These are phyloP conservation scores for Malurus splendens DNA, from an alignment of 2,797 vertebrate species.

Conservation along the genomic window DNA sequence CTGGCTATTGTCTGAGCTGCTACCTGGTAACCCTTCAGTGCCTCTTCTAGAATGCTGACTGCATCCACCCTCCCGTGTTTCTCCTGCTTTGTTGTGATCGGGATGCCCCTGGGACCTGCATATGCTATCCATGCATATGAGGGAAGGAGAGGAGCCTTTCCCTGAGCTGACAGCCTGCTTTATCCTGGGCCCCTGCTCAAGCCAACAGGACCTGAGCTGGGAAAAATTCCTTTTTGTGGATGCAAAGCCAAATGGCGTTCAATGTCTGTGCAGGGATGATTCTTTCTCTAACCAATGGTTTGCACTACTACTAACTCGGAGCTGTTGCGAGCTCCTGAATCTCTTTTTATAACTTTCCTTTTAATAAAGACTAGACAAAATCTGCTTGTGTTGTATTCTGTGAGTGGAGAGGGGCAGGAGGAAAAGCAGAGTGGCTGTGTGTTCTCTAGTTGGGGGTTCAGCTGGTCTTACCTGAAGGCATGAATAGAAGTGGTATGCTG, in stretches of 20 bases:
- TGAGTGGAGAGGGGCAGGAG: background rate
- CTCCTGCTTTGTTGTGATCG: background rate
- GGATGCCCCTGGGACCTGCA: background rate
- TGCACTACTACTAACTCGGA: conserved; percentile 51
- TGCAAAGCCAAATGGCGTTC: conserved; percentile 6
- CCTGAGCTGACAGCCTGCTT: background rate
- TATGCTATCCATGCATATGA: background rate
- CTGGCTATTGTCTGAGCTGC: conserved; percentile 14
- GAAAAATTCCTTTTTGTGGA: background rate
- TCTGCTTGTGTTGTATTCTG: background rate
- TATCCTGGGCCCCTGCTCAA: background rate
- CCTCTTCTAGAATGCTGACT: conserved; percentile 23
- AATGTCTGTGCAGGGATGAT: conserved; percentile 31
- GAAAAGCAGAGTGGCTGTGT: background rate
- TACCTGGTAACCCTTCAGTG: conserved; percentile 44
- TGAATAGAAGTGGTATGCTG: background rate
- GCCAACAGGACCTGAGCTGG: background rate
- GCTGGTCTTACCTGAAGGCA: background rate
- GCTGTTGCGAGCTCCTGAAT: conserved; percentile 24
- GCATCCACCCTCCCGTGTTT: background rate
- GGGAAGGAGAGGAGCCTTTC: background rate
- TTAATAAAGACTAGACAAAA: conserved; percentile 61
- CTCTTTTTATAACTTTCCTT: conserved; percentile 62
- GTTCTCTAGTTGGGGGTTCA: background rate
- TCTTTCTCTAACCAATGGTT: conserved; percentile 50